Percentiles rank a stretch among this genome's conserved stretches.
These are phyloP conservation scores for Meteorus colon DNA, from an alignment of 2,888 invertebrate genomes.

Conservation along the genomic window DNA sequence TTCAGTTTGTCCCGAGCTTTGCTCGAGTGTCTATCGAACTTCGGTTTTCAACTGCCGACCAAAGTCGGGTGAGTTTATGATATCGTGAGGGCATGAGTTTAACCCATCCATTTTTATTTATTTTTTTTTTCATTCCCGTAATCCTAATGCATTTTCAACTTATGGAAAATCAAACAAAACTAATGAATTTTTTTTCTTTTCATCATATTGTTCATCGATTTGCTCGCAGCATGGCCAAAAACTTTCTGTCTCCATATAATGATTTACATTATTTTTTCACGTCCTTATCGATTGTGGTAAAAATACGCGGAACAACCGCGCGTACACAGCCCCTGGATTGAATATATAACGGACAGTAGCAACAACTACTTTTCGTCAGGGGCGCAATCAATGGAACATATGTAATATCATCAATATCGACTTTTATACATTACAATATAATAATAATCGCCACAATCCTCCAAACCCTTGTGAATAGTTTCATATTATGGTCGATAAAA, in stretches of 20 bases:
- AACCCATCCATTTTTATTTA: background rate
- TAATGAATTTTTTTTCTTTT: too few relatives aligned
- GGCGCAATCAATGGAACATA: background rate
- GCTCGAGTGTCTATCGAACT: conserved; percentile 56
- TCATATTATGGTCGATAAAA: background rate
- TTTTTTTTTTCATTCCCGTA: background rate
- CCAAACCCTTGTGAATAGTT: background rate
- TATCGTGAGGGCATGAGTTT: background rate
- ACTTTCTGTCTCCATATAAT: too few relatives aligned
- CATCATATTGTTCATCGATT: too few relatives aligned
- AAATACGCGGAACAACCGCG: background rate
- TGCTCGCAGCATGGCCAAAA: too few relatives aligned
- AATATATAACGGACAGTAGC: too few relatives aligned
- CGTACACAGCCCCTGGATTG: background rate
- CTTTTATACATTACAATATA: background rate
- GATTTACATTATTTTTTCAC: background rate
- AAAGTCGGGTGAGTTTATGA: conserved; percentile 46
- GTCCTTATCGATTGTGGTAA: background rate
- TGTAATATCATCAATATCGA: background rate
- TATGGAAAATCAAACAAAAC: too few relatives aligned
- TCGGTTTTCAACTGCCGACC: conserved; percentile 41
- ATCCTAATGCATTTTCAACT: conserved; percentile 3
- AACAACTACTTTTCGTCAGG: too few relatives aligned
- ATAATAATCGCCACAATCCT: too few relatives aligned
- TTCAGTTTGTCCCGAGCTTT: conserved; percentile 59